phyloP scores from a whole-genome alignment of 2,797 vertebrate species.

The Dendrocincla fuliginosa region DNA sequence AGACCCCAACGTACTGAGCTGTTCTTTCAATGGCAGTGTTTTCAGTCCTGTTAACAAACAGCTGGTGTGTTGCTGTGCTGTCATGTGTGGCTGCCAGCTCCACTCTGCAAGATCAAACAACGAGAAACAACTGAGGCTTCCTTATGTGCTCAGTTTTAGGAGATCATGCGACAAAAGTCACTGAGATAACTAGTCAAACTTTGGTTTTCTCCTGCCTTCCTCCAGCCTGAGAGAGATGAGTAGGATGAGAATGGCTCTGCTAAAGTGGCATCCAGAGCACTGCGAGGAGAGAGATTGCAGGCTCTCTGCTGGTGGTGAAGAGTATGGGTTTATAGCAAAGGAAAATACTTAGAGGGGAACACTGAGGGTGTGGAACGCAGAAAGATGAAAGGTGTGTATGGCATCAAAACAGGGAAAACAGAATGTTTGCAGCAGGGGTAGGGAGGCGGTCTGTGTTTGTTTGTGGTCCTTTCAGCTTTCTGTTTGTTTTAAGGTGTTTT shows the following conservation, averaged over 20 bases:
- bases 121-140: not conserved
- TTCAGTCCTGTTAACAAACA: conserved; percentile 42
- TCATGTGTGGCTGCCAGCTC: not conserved
- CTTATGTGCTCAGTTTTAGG: not conserved
- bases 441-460: not conserved
- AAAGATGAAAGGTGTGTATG: not conserved
- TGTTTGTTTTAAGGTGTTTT: conserved; percentile 72
- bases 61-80: not conserved
- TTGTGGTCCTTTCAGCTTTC: conserved; percentile 47
- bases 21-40: conserved; percentile 62
- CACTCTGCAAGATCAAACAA: conserved; percentile 5
- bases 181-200: not conserved
- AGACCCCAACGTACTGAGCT: conserved; percentile 44
- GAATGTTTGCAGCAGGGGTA: not conserved
- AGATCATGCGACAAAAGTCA: not conserved
- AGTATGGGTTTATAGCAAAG: not conserved
- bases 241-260: not conserved
- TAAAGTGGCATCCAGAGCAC: not conserved
- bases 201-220: not conserved
- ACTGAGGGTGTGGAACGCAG: not conserved
- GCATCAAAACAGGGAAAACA: conserved; percentile 52
- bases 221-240: not conserved
- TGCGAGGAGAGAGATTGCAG: not conserved
- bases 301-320: not conserved
- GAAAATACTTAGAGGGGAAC: conserved; percentile 19